Conservation (phyloP, 2,888 invertebrate species). For the Caenorhabditis sp. region DNA sequence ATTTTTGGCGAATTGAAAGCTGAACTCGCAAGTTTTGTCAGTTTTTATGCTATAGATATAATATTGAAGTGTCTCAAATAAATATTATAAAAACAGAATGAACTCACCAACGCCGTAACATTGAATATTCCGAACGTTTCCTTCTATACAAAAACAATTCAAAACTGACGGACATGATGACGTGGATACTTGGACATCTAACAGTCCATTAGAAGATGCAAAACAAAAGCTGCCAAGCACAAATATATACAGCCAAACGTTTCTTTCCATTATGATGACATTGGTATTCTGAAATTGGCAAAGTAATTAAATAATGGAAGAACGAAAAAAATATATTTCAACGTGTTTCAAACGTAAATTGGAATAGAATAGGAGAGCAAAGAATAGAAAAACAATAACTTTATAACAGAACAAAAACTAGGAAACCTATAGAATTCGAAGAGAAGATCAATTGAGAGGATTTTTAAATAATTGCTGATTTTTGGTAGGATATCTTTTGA, state of each 20-base stretch:
- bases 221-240: background rate
- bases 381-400: conserved; percentile 3
- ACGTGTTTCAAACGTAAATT: conserved; percentile 4
- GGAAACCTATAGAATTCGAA: conserved; percentile 11
- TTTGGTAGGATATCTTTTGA: conserved; percentile 60
- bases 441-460: conserved; percentile 22
- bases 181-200: background rate
- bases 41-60: no score
- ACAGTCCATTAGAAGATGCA: background rate
- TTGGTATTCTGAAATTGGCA: background rate
- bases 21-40: no score
- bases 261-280: conserved; percentile 1
- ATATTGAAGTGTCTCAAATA: no score
- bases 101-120: conserved; percentile 20
- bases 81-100: no score
- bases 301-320: conserved; percentile 4
- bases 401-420: conserved; percentile 2
- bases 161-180: conserved; percentile 25
- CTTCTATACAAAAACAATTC: conserved; percentile 19
- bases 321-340: conserved; percentile 1
- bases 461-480: conserved; percentile 42
- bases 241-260: background rate
- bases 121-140: conserved; percentile 10
- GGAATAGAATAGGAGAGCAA: background rate
- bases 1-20: no score